phyloP scores from a whole-genome alignment of 2,888 invertebrate genomes.

The Volucella inflata region DNA sequence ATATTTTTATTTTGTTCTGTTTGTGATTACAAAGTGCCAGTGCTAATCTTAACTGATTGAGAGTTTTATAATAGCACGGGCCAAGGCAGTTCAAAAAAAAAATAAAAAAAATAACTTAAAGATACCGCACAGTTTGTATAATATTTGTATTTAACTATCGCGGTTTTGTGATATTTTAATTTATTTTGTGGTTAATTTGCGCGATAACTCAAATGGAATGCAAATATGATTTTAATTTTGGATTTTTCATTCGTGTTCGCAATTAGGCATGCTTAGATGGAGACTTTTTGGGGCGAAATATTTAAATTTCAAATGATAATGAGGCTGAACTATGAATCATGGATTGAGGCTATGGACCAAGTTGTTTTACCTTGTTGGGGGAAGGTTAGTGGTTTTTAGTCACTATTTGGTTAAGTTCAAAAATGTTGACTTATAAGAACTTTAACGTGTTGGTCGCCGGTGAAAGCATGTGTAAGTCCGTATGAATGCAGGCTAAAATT shows the following conservation, averaged over 20 bases:
- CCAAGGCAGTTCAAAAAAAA: constrained; percentile 10
- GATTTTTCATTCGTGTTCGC: background rate
- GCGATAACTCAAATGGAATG: constrained; percentile 25
- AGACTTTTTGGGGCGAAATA: no score
- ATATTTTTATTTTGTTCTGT: no score
- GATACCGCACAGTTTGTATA: background rate
- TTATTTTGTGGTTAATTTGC: constrained; percentile 11
- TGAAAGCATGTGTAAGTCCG: no score
- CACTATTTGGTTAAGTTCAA: no score
- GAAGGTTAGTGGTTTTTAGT: no score
- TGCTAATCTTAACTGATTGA: constrained; percentile 55
- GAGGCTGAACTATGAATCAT: no score
- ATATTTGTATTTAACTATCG: constrained; percentile 5
- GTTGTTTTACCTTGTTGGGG: no score
- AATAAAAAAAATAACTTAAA: background rate
- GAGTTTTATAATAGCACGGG: constrained; percentile 38
- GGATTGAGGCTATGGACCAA: no score
- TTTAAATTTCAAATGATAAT: no score
- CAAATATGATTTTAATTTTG: background rate
- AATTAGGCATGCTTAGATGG: background rate
- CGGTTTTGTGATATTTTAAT: constrained; percentile 24
- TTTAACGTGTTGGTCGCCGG: no score
- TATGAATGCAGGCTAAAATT: no score
- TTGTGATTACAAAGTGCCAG: background rate
- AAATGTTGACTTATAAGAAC: no score